A percentile compares a stretch with the other conserved stretches of the same genome.
Evolutionary conservation across 2,113 vertebrate species (phyloP).

Genomic region (Chunga burmeisteri): DNA sequence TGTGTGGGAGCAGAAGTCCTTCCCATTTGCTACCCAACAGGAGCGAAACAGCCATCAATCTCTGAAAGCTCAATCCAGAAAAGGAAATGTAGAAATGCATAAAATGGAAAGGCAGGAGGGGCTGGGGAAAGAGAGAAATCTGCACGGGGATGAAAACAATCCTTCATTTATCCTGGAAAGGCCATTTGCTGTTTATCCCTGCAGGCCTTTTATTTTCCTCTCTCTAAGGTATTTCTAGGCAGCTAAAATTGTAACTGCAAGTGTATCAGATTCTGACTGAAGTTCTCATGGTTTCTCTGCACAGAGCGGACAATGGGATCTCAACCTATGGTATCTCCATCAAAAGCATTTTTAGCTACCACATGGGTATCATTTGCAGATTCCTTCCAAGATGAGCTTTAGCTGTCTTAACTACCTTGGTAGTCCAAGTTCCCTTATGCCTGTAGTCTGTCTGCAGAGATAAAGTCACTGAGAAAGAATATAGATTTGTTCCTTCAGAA

Average conservation of each 20-base stretch:
- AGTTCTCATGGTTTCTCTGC: neutral
- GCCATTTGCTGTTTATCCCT: neutral
- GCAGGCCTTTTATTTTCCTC: neutral
- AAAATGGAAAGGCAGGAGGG: neutral
- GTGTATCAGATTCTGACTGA: neutral
- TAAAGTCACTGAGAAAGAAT: neutral
- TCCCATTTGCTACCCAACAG: neutral
- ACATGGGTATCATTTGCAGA: neutral
- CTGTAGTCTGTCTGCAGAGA: slow-evolving; percentile 6
- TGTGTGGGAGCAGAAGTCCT: neutral
- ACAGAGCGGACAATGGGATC: neutral
- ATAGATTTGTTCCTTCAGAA: neutral
- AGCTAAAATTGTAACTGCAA: neutral
- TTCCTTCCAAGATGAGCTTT: neutral
- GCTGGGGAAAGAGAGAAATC: neutral
- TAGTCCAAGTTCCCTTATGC: neutral
- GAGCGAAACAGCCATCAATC: neutral
- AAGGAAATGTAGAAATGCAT: neutral
- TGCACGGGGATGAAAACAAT: neutral
- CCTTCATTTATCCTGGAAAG: neutral
- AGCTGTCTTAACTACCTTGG: neutral
- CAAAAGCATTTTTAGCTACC: neutral
- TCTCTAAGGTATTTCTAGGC: neutral
- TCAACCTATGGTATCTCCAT: neutral
- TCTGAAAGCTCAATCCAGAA: neutral